Evolutionary conservation across 1,140 invertebrate species (phyloP).

Genomic region (Heterodera schachtii): DNA sequence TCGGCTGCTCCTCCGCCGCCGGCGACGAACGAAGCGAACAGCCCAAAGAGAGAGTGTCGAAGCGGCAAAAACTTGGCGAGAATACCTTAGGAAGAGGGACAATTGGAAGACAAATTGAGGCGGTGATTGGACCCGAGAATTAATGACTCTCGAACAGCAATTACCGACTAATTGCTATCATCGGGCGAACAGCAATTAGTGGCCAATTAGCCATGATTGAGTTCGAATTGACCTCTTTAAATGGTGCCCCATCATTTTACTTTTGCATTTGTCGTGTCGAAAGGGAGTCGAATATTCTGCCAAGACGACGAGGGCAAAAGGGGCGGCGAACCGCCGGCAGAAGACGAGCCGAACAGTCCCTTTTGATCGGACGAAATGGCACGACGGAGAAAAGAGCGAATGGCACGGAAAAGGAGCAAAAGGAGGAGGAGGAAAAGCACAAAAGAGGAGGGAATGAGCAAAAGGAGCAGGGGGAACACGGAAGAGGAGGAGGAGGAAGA

Average conservation of each 20-base stretch:
- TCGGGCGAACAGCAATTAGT: no score
- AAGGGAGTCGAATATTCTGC: slow-evolving; percentile 3
- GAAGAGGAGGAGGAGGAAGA: no score
- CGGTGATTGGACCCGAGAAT: no score
- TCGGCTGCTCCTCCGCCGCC: background rate
- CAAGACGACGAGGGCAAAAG: slow-evolving; percentile 1
- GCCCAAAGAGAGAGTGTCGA: background rate
- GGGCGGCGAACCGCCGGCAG: background rate
- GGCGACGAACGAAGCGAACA: background rate
- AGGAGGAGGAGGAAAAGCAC: background rate
- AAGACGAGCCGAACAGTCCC: background rate
- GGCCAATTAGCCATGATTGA: no score
- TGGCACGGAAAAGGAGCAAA: background rate
- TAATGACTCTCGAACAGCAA: background rate
- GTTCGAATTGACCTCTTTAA: no score
- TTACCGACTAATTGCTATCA: background rate
- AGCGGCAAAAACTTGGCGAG: slow-evolving; percentile 12
- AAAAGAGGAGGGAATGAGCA: background rate
- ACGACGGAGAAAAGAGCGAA: background rate
- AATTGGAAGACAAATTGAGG: background rate
- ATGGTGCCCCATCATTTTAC: background rate
- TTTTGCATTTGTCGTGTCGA: background rate
- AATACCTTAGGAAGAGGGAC: background rate
- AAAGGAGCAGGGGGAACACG: background rate
- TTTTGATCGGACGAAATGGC: slow-evolving; percentile 5